A percentile compares a stretch with the other conserved stretches of the same genome.
Evolutionary conservation across 2,113 vertebrate species (phyloP).

Genomic region (Scomber scombrus): DNA sequence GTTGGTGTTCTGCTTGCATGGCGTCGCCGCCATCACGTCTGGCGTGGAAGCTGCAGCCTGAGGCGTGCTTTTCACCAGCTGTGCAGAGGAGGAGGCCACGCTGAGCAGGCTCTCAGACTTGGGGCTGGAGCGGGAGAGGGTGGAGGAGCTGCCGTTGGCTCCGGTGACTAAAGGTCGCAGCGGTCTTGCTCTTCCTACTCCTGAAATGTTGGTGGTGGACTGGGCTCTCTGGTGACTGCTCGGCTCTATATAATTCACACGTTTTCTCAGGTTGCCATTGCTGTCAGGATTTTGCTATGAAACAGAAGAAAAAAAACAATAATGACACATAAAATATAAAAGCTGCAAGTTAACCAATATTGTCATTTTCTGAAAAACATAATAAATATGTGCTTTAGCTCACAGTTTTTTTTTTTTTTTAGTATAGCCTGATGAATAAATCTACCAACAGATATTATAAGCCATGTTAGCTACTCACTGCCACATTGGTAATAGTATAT

Average conservation of each 20-base stretch:
- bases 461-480: too few species aligned
- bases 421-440: too few species aligned
- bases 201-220: constrained; percentile 83
- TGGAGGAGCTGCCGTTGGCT: constrained; percentile 75
- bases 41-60: constrained; percentile 88
- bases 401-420: too few species aligned
- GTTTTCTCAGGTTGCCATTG: constrained; percentile 94
- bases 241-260: constrained; percentile 87
- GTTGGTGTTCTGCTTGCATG: constrained; percentile 78
- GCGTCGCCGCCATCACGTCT: constrained; percentile 83
- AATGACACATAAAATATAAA: background rate
- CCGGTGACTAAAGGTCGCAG: constrained; percentile 75
- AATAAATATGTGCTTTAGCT: too few species aligned
- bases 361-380: too few species aligned
- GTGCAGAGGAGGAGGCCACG: constrained; percentile 81
- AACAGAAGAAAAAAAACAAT: constrained; percentile 18
- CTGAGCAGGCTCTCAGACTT: constrained; percentile 91
- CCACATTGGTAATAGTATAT: too few species aligned
- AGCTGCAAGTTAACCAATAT: too few species aligned
- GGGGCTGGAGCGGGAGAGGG: constrained; percentile 89
- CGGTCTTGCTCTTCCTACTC: constrained; percentile 62
- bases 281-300: constrained; percentile 88
- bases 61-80: constrained; percentile 86
- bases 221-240: constrained; percentile 84
- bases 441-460: too few species aligned